A percentile compares a stretch with the other conserved stretches of the same genome.
Conservation (phyloP, 2,888 invertebrate species). For the Tetheella fluctuosa region DNA sequence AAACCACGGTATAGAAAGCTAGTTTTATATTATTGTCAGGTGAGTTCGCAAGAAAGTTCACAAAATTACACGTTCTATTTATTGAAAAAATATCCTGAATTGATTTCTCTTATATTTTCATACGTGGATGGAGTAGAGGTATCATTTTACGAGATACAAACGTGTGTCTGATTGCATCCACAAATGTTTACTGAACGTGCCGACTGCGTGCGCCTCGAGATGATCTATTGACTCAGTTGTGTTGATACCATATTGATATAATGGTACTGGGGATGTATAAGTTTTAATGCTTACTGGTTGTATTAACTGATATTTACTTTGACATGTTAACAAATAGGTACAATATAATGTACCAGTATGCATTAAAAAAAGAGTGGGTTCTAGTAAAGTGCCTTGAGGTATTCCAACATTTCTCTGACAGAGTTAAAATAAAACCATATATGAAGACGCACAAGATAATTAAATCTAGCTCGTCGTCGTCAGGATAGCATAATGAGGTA, state of each 20-base stretch:
- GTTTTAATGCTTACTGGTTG: background rate
- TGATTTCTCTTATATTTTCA: background rate
- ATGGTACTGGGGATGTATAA: background rate
- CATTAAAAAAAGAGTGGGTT: background rate
- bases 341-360: background rate
- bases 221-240: constrained; percentile 4
- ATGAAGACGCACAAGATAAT: background rate
- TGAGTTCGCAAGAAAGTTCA: too few relatives aligned
- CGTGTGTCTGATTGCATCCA: background rate
- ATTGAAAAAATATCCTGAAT: background rate
- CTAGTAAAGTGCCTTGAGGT: background rate
- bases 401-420: background rate
- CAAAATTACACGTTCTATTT: background rate
- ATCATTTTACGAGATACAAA: constrained; percentile 5
- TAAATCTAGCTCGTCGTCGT: background rate
- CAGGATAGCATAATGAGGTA: background rate
- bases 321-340: background rate
- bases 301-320: background rate
- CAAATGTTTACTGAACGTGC: constrained; percentile 17
- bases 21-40: too few relatives aligned
- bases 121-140: background rate
- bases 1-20: too few relatives aligned
- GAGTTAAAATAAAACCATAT: background rate
- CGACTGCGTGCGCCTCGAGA: background rate
- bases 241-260: constrained; percentile 6